Evolutionary conservation across 2,797 vertebrate genomes (phyloP).

Genomic region (Avahi laniger): DNA sequence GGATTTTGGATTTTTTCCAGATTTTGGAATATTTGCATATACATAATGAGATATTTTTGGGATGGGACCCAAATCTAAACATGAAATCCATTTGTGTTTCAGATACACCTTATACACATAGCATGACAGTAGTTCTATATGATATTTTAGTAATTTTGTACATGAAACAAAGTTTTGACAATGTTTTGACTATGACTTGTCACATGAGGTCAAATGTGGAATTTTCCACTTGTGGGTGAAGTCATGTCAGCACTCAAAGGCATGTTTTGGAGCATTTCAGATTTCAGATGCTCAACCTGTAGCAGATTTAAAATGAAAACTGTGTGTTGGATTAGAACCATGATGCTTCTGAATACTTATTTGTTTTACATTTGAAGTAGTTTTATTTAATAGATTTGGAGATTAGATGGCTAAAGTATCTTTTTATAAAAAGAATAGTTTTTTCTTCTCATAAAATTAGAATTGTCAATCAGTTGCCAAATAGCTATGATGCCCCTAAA

Average conservation of each 20-base stretch:
- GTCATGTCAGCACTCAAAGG: background rate
- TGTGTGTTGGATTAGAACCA: background rate
- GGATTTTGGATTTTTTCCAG: background rate
- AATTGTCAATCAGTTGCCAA: background rate
- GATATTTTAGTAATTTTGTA: background rate
- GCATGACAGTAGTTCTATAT: background rate
- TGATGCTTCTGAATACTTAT: background rate
- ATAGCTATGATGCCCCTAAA: background rate
- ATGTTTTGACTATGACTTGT: background rate
- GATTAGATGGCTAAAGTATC: background rate
- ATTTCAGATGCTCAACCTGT: background rate
- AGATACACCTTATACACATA: background rate
- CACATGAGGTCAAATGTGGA: background rate
- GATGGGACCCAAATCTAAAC: background rate
- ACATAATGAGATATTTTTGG: background rate
- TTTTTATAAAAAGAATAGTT: background rate
- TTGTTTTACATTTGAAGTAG: background rate
- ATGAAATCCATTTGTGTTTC: background rate
- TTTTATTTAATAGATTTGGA: background rate
- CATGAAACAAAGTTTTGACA: background rate
- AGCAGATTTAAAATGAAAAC: background rate
- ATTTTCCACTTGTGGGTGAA: background rate
- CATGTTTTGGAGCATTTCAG: background rate
- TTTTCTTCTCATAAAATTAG: background rate
- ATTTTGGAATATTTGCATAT: background rate